Base-by-base conservation (phyloP, 2,113 vertebrate genomes). In the Oceanodroma tethys region DNA sequence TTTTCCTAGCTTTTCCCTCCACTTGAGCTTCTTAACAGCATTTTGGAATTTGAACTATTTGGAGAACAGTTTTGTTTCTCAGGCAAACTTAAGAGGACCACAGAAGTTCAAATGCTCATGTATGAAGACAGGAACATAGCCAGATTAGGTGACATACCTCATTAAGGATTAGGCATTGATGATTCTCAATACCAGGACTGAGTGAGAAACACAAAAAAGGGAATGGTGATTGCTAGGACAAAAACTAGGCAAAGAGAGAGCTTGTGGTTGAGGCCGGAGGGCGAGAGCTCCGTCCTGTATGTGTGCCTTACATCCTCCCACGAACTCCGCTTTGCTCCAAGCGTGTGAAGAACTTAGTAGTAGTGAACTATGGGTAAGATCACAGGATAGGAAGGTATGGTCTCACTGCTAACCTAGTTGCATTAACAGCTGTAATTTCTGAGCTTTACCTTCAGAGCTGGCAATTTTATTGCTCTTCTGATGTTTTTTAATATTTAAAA, bases 281-380 rank as follows among this genome's bases (percentile, higher is more conserved):
- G 32, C 1, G 1, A 52, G 34, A 52, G 25, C 29, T 67, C 34
- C 1, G 1, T 86, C 26, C 32, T n/a, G 20, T 58, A 6, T 3
- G 22, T 4, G 4, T 50, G 15, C 26, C 13, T 58, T 59, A 50
- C 0, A 1, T 66, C 43, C 23, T 66, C 11, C 45, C 32, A 40
- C 15, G 14, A 50, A 30, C 63, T 29, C 47, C 25, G 47, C 45
- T 73, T 47, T 86, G 59, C 16, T 66, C 32, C 7, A 45, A 11
- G 30, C 0, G 1, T 32, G 5, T 53, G 43, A 59, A 73, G 15
- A 42, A 25, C 23, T 68, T 34, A 2, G 16, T 63, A 48, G 30
- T 56, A 42, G 16, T 70, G 58, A 71, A 20, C 43, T 59, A 17
- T 1, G 1, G 32, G 17, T 43, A 32, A 56, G 34, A 52, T 38